Conservation (phyloP, 2,888 invertebrate genomes). For the Danaus chrysippus region DNA sequence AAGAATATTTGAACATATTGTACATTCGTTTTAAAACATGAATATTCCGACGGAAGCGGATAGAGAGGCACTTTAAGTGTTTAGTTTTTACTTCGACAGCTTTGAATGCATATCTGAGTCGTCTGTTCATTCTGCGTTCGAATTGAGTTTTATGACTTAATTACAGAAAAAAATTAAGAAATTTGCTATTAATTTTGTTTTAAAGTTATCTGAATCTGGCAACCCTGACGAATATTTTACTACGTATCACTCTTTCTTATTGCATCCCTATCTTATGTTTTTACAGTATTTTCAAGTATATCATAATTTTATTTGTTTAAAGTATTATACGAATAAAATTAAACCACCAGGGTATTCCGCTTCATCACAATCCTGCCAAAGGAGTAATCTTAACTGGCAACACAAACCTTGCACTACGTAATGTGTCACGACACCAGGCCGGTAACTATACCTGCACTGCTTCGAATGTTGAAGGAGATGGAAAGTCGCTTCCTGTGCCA, state of each 20-base stretch:
- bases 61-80: too few relatives aligned
- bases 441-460: constrained; percentile 94
- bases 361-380: constrained; percentile 89
- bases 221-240: not conserved
- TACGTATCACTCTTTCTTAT: not conserved
- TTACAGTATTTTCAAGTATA: not conserved
- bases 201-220: constrained; percentile 2
- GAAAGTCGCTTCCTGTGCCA: constrained; percentile 88
- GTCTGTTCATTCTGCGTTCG: constrained; percentile 28
- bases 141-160: constrained; percentile 22
- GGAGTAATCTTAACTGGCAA: constrained; percentile 92
- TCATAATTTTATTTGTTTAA: not conserved
- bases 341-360: constrained; percentile 83
- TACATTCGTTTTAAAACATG: too few relatives aligned
- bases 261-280: not conserved
- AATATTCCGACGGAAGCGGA: too few relatives aligned
- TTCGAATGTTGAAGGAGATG: constrained; percentile 95
- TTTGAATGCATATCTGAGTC: constrained; percentile 26
- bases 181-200: constrained; percentile 12
- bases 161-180: constrained; percentile 21
- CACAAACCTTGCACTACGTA: constrained; percentile 87
- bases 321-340: not conserved
- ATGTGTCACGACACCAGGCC: constrained; percentile 88
- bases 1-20: too few relatives aligned
- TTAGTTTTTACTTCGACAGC: constrained; percentile 18